phyloP scores from a whole-genome alignment of 2,888 invertebrate species.

The Drepana falcataria region DNA sequence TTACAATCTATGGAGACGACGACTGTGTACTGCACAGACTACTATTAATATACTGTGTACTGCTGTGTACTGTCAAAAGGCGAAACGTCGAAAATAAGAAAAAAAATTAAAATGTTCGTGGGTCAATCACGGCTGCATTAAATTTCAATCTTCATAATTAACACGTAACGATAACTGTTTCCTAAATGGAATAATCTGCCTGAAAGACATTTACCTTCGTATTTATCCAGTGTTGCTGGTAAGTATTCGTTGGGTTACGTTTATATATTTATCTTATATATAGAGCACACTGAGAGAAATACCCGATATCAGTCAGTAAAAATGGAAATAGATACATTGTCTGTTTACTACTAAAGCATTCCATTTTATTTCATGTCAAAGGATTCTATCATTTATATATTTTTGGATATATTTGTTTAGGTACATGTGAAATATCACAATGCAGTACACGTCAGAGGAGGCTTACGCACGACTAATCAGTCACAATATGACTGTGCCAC shows the following conservation, averaged over 20 bases:
- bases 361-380: no score
- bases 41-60: not conserved
- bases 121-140: not conserved
- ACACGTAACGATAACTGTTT: not conserved
- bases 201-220: not conserved
- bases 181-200: constrained; percentile 20
- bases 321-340: no score
- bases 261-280: no score
- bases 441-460: constrained; percentile 69
- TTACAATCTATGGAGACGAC: no score
- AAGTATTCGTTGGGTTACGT: not conserved
- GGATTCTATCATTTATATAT: not conserved
- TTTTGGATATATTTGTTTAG: constrained; percentile 2
- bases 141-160: not conserved
- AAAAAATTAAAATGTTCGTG: not conserved
- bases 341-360: no score
- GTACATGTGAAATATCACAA: constrained; percentile 22
- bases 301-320: no score
- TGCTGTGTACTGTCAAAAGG: not conserved
- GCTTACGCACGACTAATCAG: constrained; percentile 70
- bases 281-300: no score
- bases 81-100: not conserved
- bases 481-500: constrained; percentile 74
- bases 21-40: no score
- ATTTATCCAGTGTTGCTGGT: not conserved